phyloP scores from a whole-genome alignment of 2,113 vertebrate species.

The Recurvirostra avosetta region DNA sequence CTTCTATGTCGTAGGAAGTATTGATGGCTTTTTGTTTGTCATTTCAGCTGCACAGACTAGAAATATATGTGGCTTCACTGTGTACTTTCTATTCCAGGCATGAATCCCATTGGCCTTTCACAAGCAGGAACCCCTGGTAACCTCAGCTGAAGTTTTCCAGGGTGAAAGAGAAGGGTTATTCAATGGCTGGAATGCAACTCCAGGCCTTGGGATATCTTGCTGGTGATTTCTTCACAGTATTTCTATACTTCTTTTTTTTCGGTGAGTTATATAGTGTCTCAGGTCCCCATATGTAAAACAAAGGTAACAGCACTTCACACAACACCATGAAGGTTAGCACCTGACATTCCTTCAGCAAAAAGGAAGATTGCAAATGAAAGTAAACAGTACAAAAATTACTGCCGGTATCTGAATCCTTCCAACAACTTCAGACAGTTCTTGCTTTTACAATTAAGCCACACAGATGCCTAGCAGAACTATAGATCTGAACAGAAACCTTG shows the following conservation, averaged over 20 bases:
- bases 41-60: constrained; percentile 6
- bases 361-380: not conserved
- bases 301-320: not conserved
- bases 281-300: not conserved
- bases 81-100: not conserved
- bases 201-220: not conserved
- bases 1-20: not conserved
- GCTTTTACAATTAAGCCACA: not conserved
- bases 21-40: constrained; percentile 25
- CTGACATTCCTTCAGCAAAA: not conserved
- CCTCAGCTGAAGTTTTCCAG: not conserved
- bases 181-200: not conserved
- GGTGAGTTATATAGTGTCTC: not conserved
- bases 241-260: not conserved
- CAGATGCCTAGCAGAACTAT: not conserved
- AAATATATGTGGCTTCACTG: not conserved
- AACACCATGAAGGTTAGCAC: not conserved
- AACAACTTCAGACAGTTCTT: not conserved
- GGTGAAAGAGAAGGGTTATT: not conserved
- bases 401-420: not conserved
- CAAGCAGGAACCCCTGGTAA: not conserved
- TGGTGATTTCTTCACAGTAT: not conserved
- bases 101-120: not conserved
- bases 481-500: not conserved
- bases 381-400: not conserved